These are phyloP conservation scores for Dolichotis patagonum DNA, from an alignment of 2,113 vertebrate species.

Conservation along the genomic window DNA sequence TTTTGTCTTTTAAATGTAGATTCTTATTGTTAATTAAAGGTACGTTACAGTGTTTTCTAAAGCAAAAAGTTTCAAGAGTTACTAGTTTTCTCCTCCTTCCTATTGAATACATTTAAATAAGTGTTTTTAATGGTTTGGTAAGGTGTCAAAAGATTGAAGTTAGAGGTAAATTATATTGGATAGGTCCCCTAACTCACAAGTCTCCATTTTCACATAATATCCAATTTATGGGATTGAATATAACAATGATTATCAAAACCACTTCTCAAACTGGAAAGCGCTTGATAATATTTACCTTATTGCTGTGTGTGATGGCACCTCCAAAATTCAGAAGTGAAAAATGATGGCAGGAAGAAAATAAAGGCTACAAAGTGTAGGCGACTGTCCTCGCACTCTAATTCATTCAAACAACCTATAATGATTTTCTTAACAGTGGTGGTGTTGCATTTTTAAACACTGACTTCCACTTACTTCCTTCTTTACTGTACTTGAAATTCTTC, in stretches of 20 bases:
- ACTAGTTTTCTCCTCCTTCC: constrained; percentile 16
- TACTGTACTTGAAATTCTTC: background rate
- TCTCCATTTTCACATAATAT: constrained; percentile 9
- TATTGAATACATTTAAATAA: background rate
- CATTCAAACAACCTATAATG: background rate
- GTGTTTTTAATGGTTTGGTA: background rate
- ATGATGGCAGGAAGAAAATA: background rate
- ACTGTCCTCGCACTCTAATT: background rate
- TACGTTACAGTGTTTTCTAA: constrained; percentile 15
- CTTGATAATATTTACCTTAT: background rate
- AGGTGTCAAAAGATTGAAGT: background rate
- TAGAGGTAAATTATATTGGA: background rate
- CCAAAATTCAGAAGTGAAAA: constrained; percentile 25
- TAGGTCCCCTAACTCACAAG: background rate
- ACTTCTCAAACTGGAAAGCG: background rate
- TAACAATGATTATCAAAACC: background rate
- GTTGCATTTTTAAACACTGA: background rate
- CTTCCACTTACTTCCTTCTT: background rate
- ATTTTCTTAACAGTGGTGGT: background rate
- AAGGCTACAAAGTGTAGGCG: background rate
- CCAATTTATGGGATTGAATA: background rate
- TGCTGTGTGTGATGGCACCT: background rate
- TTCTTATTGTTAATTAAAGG: constrained; percentile 22
- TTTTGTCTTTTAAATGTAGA: background rate
- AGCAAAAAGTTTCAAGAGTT: background rate